Evolutionary conservation across 2,113 vertebrate species (phyloP).

Genomic region (Seriola aureovittata): DNA sequence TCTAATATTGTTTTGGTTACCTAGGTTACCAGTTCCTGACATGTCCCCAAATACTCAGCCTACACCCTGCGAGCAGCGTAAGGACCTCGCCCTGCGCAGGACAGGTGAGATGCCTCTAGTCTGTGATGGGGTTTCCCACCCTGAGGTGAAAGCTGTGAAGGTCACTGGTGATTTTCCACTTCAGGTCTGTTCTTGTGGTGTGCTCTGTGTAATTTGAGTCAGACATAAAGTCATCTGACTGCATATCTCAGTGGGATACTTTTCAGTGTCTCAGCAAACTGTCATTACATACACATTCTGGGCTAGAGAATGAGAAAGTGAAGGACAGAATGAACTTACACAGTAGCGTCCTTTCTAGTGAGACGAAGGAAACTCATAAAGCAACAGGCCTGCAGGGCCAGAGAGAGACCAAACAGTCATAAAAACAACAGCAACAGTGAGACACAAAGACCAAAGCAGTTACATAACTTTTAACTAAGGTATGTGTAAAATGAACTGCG

Average conservation of each 20-base stretch:
- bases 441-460: conserved; percentile 59
- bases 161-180: conserved; percentile 58
- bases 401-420: conserved; percentile 32
- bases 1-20: conserved; percentile 31
- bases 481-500: conserved; percentile 78
- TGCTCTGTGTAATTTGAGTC: conserved; percentile 45
- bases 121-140: conserved; percentile 19
- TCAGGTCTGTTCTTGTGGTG: conserved; percentile 19
- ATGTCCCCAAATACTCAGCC: conserved; percentile 81
- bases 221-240: conserved; percentile 27
- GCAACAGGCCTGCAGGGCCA: conserved; percentile 45
- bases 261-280: conserved; percentile 35
- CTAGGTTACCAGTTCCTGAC: conserved; percentile 87
- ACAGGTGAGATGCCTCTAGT: conserved; percentile 85
- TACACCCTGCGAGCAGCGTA: conserved; percentile 83
- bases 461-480: conserved; percentile 62
- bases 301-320: conserved; percentile 13
- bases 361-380: conserved; percentile 35
- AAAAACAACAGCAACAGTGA: conserved; percentile 38
- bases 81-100: conserved; percentile 90
- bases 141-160: conserved; percentile 14
- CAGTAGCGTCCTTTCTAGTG: conserved; percentile 19
- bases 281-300: conserved; percentile 33
- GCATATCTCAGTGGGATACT: conserved; percentile 25
- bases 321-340: not conserved